These are phyloP conservation scores for Glandiceps talaboti DNA, from an alignment of 53 echinoderm and acorn worm genomes.

Conservation along the genomic window DNA sequence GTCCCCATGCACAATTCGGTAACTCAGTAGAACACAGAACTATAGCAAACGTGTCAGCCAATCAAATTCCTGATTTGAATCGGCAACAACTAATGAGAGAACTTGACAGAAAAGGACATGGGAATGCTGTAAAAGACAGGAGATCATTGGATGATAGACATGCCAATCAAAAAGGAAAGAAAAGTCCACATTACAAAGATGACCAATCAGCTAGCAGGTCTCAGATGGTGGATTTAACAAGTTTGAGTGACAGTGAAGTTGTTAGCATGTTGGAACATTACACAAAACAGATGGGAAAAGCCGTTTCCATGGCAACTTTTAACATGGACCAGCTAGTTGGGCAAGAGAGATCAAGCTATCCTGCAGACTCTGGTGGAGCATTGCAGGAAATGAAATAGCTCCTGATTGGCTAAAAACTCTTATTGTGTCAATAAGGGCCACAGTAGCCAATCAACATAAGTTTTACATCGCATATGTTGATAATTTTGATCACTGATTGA, in stretches of 20 bases:
- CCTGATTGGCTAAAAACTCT: too few relatives aligned
- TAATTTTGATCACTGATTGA: too few relatives aligned
- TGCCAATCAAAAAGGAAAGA: not conserved
- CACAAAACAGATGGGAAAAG: conserved; percentile 69
- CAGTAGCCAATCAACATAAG: too few relatives aligned
- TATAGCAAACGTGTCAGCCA: conserved; percentile 21
- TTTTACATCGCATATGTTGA: too few relatives aligned
- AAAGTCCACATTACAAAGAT: not conserved
- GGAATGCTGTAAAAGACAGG: conserved; percentile 4
- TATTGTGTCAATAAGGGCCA: too few relatives aligned
- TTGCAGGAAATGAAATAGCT: too few relatives aligned
- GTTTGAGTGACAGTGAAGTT: conserved; percentile 55
- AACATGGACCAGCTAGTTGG: conserved; percentile 81
- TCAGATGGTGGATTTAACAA: conserved; percentile 30
- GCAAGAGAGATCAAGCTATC: not conserved
- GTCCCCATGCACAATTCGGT: conserved; percentile 8
- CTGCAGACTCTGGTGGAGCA: not conserved
- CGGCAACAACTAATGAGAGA: conserved; percentile 21
- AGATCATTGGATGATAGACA: not conserved
- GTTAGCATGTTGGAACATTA: conserved; percentile 59
- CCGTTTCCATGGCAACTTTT: conserved; percentile 88
- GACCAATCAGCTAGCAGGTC: conserved; percentile 7
- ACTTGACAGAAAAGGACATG: not conserved
- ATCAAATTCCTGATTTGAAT: conserved; percentile 21
- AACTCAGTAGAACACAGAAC: conserved; percentile 7